phyloP scores from a whole-genome alignment of 2,797 vertebrate species.

The Chrosomus eos region DNA sequence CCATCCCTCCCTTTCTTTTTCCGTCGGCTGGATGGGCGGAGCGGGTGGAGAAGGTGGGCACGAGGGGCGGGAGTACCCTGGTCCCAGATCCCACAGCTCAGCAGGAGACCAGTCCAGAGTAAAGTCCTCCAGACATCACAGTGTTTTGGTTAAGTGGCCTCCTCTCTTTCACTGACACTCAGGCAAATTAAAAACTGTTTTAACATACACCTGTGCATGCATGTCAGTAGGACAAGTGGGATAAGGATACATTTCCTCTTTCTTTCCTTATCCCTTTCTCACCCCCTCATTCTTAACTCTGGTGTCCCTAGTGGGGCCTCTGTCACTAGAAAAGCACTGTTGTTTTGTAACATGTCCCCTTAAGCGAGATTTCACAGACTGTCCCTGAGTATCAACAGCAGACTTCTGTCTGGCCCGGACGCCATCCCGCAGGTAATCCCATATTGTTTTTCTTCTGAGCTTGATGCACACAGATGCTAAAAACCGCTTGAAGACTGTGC shows the following conservation, averaged over 20 bases:
- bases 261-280: conserved; percentile 43
- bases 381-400: conserved; percentile 70
- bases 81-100: conserved; percentile 52
- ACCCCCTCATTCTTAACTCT: conserved; percentile 20
- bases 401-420: conserved; percentile 68
- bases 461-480: conserved; percentile 25
- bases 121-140: conserved; percentile 38
- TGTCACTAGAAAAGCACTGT: conserved; percentile 61
- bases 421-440: conserved; percentile 71
- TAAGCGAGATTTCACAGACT: conserved; percentile 72
- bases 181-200: conserved; percentile 33
- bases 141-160: neutral
- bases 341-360: conserved; percentile 72
- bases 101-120: conserved; percentile 41
- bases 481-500: conserved; percentile 2
- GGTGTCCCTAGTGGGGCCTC: conserved; percentile 40
- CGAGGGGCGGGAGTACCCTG: conserved; percentile 37
- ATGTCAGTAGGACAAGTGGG: conserved; percentile 27
- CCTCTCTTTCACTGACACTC: conserved; percentile 25
- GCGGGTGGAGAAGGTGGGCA: conserved; percentile 26
- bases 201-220: conserved; percentile 51
- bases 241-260: neutral
- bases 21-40: conserved; percentile 40
- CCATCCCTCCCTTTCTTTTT: conserved; percentile 47
- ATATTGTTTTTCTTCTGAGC: conserved; percentile 35